Evolutionary conservation across 2,797 vertebrate species (phyloP).

Genomic region (Erithacus rubecula): DNA sequence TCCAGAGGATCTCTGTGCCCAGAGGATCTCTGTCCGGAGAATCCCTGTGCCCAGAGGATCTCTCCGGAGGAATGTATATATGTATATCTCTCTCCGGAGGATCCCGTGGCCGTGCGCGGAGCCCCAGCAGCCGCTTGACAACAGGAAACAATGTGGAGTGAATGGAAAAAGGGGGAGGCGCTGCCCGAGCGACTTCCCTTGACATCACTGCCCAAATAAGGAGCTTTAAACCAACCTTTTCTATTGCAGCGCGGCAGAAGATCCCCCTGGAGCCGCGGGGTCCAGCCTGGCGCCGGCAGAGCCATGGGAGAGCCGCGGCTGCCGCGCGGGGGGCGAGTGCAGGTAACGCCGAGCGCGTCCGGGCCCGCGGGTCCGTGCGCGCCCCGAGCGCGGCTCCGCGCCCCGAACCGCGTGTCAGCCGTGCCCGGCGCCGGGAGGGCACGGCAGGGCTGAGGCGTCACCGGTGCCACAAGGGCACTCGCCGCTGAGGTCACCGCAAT

Average conservation of each 20-base stretch:
- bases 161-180: constrained; percentile 76
- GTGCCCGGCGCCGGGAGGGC: neutral
- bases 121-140: constrained; percentile 54
- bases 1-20: neutral
- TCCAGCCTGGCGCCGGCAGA: constrained; percentile 22
- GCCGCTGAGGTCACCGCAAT: neutral
- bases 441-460: neutral
- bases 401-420: neutral
- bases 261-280: constrained; percentile 56
- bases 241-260: constrained; percentile 66
- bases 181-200: constrained; percentile 80
- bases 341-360: constrained; percentile 26
- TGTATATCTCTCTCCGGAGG: neutral
- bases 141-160: constrained; percentile 77
- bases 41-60: neutral
- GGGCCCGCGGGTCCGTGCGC: neutral
- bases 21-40: neutral
- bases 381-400: neutral
- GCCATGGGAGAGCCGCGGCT: constrained; percentile 47
- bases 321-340: constrained; percentile 3
- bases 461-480: neutral
- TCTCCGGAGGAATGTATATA: neutral
- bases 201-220: constrained; percentile 88
- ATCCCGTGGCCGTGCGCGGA: constrained; percentile 13
- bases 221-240: constrained; percentile 78